A percentile compares a stretch with the other conserved stretches of the same genome.
Evolutionary conservation across 2,113 vertebrate species (phyloP).

Genomic region (Xerus inauris): DNA sequence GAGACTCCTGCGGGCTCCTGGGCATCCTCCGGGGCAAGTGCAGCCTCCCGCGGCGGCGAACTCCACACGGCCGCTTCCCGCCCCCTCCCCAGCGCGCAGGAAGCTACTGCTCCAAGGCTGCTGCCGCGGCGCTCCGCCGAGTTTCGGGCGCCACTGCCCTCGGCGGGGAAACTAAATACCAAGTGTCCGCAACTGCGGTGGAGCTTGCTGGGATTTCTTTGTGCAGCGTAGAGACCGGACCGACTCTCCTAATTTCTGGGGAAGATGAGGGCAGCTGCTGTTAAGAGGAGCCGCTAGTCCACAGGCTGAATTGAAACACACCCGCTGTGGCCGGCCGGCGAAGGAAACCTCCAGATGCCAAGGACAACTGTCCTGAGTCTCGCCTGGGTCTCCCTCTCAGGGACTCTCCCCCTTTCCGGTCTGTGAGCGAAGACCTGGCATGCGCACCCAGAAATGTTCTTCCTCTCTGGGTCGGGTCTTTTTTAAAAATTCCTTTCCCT

Average conservation of each 20-base stretch:
- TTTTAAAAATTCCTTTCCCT: background rate
- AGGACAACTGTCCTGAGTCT: constrained; percentile 31
- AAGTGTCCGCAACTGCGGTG: background rate
- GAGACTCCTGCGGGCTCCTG: constrained; percentile 74
- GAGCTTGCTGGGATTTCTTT: background rate
- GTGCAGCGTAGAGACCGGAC: background rate
- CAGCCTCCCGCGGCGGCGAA: constrained; percentile 33
- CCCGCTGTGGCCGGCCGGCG: background rate
- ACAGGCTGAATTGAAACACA: background rate
- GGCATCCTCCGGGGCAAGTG: constrained; percentile 69
- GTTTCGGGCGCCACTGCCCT: background rate
- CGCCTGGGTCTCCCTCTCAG: background rate
- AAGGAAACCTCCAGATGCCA: background rate
- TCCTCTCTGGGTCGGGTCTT: background rate
- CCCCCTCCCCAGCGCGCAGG: constrained; percentile 34
- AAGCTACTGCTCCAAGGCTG: background rate
- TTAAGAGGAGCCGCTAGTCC: background rate
- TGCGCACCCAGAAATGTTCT: constrained; percentile 3
- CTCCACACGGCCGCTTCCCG: background rate
- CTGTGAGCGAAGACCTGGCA: background rate
- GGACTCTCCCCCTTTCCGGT: background rate
- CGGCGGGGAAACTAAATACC: background rate
- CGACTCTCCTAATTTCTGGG: background rate
- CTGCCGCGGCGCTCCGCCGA: background rate
- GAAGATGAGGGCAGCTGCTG: background rate